These are phyloP conservation scores for Dasypogon diadema DNA, from an alignment of 2,888 invertebrate genomes.

Conservation along the genomic window DNA sequence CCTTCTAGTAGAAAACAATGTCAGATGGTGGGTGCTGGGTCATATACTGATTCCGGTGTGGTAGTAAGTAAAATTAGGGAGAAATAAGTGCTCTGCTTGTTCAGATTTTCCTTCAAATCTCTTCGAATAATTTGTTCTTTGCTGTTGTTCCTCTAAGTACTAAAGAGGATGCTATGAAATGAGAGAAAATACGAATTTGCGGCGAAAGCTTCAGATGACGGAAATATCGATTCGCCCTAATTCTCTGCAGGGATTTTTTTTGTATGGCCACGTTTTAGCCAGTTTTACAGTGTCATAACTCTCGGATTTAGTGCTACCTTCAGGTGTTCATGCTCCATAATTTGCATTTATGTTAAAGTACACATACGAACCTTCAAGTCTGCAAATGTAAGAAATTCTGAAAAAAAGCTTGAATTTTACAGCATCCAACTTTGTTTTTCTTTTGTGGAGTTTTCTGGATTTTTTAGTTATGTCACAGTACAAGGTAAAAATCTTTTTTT, in stretches of 20 bases:
- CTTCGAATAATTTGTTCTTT: background rate
- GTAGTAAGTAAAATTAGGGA: too few relatives aligned
- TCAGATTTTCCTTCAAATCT: background rate
- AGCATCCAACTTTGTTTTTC: too few relatives aligned
- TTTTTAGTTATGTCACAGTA: too few relatives aligned
- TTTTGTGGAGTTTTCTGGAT: too few relatives aligned
- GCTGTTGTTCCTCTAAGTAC: background rate
- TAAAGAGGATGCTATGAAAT: background rate
- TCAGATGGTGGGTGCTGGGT: background rate
- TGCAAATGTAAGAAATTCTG: background rate
- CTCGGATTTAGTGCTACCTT: background rate
- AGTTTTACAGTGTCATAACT: background rate
- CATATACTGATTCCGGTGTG: too few relatives aligned
- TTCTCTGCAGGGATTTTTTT: background rate
- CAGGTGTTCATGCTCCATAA: background rate
- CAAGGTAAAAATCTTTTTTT: too few relatives aligned
- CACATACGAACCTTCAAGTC: background rate
- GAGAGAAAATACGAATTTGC: background rate
- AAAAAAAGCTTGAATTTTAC: background rate
- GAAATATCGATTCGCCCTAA: slow-evolving; percentile 2
- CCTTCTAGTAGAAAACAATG: background rate
- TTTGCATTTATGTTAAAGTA: slow-evolving; percentile 1
- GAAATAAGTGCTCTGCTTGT: background rate
- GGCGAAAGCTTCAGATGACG: background rate
- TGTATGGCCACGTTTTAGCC: background rate